Evolutionary conservation across 2,888 invertebrate species (phyloP).

Genomic region (Boloria euphrosyne): DNA sequence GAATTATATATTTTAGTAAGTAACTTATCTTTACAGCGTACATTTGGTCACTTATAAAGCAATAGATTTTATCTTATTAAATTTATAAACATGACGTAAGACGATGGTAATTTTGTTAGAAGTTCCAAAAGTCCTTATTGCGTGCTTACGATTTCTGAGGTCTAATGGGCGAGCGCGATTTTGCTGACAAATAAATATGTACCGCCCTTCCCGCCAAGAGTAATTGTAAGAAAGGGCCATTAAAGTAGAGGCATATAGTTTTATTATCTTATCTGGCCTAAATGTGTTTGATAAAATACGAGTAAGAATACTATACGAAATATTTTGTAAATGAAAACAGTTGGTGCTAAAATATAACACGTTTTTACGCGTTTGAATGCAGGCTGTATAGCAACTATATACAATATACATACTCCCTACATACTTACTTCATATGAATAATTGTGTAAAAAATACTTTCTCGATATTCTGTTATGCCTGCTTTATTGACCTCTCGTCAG

Average conservation of each 20-base stretch:
- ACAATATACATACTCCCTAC: no score
- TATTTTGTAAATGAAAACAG: slow-evolving; percentile 1
- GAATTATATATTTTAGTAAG: not conserved
- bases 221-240: slow-evolving; percentile 61
- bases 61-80: slow-evolving; percentile 45
- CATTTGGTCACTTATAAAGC: slow-evolving; percentile 19
- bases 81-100: slow-evolving; percentile 56
- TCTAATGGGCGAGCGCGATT: slow-evolving; percentile 72
- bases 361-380: no score
- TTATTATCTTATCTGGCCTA: not conserved
- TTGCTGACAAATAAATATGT: slow-evolving; percentile 78
- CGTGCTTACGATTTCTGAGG: slow-evolving; percentile 66
- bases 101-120: slow-evolving; percentile 52
- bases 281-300: no score
- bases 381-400: no score
- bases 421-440: no score
- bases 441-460: no score
- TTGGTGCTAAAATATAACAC: no score
- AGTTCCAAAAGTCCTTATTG: slow-evolving; percentile 68
- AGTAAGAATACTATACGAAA: no score
- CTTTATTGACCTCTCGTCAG: not conserved
- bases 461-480: no score
- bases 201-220: slow-evolving; percentile 60
- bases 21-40: not conserved
- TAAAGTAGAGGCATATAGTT: slow-evolving; percentile 31